Percentiles rank a stretch among this genome's conserved stretches.
Evolutionary conservation across 2,888 invertebrate species (phyloP).

Genomic region (Perithous albicinctus): DNA sequence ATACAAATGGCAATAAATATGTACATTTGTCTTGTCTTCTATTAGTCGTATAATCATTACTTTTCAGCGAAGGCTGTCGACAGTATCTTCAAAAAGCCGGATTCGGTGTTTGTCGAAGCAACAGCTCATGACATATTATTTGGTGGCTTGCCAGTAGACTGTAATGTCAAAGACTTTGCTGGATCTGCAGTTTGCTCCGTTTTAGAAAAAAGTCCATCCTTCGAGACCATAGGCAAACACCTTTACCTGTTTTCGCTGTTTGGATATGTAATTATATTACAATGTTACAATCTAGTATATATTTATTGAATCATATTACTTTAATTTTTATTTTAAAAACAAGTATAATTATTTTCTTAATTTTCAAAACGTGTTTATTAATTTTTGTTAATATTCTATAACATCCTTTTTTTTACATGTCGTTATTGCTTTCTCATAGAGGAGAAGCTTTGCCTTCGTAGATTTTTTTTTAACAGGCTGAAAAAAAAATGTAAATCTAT

Average conservation of each 20-base stretch:
- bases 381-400: no score
- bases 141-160: conserved; percentile 90
- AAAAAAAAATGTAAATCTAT: no score
- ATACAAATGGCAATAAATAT: background rate
- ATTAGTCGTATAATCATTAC: conserved; percentile 5
- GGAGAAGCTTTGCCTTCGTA: no score
- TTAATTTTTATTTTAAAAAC: no score
- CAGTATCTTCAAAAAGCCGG: conserved; percentile 89
- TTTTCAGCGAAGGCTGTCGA: conserved; percentile 88
- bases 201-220: conserved; percentile 88
- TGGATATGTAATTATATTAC: conserved; percentile 83
- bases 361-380: background rate
- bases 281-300: background rate
- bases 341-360: no score
- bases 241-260: conserved; percentile 90
- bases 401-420: no score
- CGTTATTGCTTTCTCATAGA: no score
- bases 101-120: conserved; percentile 87
- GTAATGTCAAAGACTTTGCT: conserved; percentile 91
- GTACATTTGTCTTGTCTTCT: no score
- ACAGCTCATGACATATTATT: conserved; percentile 91
- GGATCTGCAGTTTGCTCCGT: conserved; percentile 91
- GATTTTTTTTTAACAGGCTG: no score
- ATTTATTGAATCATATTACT: background rate
- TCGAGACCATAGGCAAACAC: conserved; percentile 86